Base-by-base conservation (phyloP, 2,888 invertebrate species). In the Archips xylosteana region DNA sequence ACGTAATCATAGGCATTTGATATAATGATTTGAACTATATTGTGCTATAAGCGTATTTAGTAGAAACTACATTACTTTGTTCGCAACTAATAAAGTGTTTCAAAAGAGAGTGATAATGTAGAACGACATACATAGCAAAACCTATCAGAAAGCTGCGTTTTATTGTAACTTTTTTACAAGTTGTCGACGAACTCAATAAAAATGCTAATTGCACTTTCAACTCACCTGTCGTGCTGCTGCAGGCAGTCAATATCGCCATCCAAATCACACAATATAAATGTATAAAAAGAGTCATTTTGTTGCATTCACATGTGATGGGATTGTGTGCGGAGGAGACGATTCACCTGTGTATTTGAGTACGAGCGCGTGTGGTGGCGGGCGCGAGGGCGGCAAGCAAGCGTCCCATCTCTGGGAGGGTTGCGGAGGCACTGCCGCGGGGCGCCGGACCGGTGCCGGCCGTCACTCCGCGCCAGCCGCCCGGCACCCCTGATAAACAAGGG, bases 251-350 rank as follows among this genome's bases (percentile, higher is more conserved):
- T 80, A 94, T 82, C 80, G 90, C 89, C 87, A 91, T 90, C 90
- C 89, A 92, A 86, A 92, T 87, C 82, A 90, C 93, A 92, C 91
- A 89, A 82, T 94, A 93, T 83, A 93, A 92, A 93, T 90, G 89
- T 93, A 94, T 87, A 92, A 93, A 94, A 92, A 90, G 87, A 89
- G 92, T 92, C 94, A 94, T 94, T 89, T 89, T 92, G 83, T 83
- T 82, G 80, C 76, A 80, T 78, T 89, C 84, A 87, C 88, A 88
- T 87, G 82, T 83, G 85, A 84, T 75, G 75, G 77, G 51, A 72
- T 79, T 79, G 82, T 77, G 64, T 68, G 66, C 78, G 79, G 34
- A 76, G 77, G 42, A 62, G 76, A 76, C 81, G 82, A 85, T 91
- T 92, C 92, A 92, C 89, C 88, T 90, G 85, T 86, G 84, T 83